These are phyloP conservation scores for Aurelia aurita complex sp. Pacific DNA, from an alignment of 30 jellyfish, hydroid and myxozoan species.

Conservation along the genomic window DNA sequence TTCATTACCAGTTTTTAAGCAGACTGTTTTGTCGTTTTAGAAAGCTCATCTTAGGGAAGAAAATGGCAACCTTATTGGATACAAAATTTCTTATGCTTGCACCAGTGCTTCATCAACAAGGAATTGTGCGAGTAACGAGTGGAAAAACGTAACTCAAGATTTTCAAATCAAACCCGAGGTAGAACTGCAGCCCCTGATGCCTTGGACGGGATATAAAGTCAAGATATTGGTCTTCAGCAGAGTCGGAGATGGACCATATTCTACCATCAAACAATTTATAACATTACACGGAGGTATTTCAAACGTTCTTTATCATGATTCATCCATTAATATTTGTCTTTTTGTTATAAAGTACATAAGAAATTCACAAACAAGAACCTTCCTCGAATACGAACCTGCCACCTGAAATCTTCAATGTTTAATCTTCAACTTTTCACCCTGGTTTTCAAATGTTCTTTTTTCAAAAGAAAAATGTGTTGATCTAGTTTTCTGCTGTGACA, in stretches of 20 bases:
- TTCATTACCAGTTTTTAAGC: too few relatives aligned
- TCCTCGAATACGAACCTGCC: too few relatives aligned
- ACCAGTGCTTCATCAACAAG: neutral
- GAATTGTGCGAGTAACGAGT: conserved; percentile 4
- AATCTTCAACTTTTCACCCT: too few relatives aligned
- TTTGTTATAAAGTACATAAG: too few relatives aligned
- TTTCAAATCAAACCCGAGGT: conserved; percentile 8
- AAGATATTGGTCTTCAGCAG: conserved; percentile 20
- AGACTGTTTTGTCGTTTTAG: too few relatives aligned
- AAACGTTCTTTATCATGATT: too few relatives aligned
- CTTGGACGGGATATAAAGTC: conserved; percentile 54
- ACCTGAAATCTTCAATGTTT: too few relatives aligned
- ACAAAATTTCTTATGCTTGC: conserved; percentile 11
- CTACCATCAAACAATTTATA: neutral
- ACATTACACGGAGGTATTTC: conserved; percentile 49
- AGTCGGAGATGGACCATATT: conserved; percentile 37
- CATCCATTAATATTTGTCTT: too few relatives aligned
- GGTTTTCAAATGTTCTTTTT: too few relatives aligned
- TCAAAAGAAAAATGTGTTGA: too few relatives aligned
- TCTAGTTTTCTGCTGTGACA: too few relatives aligned
- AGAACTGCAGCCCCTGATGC: neutral
- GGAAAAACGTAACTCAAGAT: neutral
- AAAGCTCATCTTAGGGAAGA: neutral
- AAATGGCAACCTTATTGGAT: conserved; percentile 43
- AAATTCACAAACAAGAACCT: too few relatives aligned